phyloP scores from a whole-genome alignment of 2,113 vertebrate genomes.

The Anhinga rufa region DNA sequence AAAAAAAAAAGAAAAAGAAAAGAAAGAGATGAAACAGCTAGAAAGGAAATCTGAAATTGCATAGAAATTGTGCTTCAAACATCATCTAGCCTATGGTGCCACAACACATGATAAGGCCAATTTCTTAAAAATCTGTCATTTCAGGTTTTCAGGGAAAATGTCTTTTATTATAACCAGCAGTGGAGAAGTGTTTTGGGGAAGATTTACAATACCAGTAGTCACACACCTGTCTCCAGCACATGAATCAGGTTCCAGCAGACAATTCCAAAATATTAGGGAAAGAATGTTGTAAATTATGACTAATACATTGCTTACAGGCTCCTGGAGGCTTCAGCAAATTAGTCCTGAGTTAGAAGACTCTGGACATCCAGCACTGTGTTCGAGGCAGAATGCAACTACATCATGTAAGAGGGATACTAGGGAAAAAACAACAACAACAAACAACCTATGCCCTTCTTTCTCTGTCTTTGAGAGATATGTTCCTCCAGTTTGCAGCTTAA shows the following conservation, averaged over 20 bases:
- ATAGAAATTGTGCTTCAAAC: conserved; percentile 18
- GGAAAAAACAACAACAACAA: neutral
- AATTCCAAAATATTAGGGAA: neutral
- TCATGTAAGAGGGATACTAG: neutral
- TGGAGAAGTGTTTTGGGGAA: neutral
- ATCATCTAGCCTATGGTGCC: neutral
- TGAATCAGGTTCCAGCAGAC: neutral
- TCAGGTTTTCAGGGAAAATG: neutral
- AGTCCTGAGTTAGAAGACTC: neutral
- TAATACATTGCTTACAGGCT: neutral
- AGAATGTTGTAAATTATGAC: neutral
- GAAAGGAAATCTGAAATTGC: conserved; percentile 37
- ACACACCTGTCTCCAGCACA: neutral
- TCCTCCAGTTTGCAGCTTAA: neutral
- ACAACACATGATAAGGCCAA: neutral
- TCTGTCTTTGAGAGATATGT: neutral
- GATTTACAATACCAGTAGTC: neutral
- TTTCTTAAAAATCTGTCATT: neutral
- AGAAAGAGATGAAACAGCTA: neutral
- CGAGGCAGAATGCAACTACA: accelerated
- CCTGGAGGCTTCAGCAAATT: neutral
- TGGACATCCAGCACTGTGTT: neutral
- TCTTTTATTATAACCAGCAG: neutral
- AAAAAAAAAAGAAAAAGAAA: neutral
- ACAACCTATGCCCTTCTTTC: neutral